Percentiles rank a stretch among this genome's conserved stretches.
These are phyloP conservation scores for Odobenus rosmarus DNA, from an alignment of 2,113 vertebrate species.

Conservation along the genomic window DNA sequence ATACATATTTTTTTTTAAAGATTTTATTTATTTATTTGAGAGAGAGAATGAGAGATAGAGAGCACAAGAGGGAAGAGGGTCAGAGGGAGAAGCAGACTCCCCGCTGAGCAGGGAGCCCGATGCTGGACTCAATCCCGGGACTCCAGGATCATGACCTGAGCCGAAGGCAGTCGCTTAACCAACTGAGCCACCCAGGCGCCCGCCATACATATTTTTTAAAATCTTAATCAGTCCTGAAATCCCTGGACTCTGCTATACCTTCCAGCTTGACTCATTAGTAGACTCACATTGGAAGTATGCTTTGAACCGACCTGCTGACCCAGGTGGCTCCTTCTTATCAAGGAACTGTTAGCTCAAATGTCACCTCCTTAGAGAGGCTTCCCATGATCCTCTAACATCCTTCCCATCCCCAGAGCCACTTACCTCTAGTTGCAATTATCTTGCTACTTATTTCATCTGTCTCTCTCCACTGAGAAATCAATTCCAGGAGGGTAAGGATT, in stretches of 20 bases:
- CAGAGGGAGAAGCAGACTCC: too few relatives aligned
- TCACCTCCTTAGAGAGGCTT: neutral
- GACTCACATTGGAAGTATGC: neutral
- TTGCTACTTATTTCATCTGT: neutral
- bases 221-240: neutral
- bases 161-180: too few relatives aligned
- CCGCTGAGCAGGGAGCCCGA: too few relatives aligned
- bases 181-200: too few relatives aligned
- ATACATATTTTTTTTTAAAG: neutral
- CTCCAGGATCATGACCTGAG: too few relatives aligned
- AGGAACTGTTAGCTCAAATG: neutral
- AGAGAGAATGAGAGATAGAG: too few relatives aligned
- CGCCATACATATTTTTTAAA: neutral
- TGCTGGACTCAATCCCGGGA: too few relatives aligned
- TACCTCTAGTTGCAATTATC: neutral
- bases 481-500: neutral
- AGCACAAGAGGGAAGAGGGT: too few relatives aligned
- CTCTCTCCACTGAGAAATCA: neutral
- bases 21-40: too few relatives aligned
- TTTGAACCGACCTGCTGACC: neutral
- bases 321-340: neutral
- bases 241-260: neutral
- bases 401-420: neutral
- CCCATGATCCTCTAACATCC: neutral
- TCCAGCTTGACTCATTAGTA: neutral